A percentile compares a stretch with the other conserved stretches of the same genome.
Evolutionary conservation across 2,797 vertebrate genomes (phyloP).

Genomic region (Picus viridis): DNA sequence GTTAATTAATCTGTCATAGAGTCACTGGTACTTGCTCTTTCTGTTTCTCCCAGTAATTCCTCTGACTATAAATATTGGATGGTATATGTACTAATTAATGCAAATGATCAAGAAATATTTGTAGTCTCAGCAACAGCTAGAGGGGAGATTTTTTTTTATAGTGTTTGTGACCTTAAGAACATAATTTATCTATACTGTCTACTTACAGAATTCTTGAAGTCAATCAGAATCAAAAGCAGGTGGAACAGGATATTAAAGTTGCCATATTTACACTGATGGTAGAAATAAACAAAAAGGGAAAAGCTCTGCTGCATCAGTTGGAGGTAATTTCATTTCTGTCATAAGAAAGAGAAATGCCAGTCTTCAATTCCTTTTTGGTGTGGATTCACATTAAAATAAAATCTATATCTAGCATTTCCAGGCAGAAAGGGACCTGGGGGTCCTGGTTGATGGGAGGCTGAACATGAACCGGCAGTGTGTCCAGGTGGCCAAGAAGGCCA

Average conservation of each 20-base stretch:
- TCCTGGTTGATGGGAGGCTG: too few species aligned
- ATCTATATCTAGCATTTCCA: neutral
- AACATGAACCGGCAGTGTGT: too few species aligned
- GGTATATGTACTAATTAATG: neutral
- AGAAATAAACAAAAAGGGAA: constrained; percentile 98
- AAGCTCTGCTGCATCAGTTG: constrained; percentile 94
- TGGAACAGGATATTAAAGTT: constrained; percentile 98
- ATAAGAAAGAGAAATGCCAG: neutral
- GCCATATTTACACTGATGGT: constrained; percentile 97
- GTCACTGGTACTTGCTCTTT: neutral
- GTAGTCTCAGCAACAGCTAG: neutral
- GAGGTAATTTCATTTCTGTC: constrained; percentile 82
- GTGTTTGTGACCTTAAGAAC: neutral
- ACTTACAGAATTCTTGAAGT: constrained; percentile 92
- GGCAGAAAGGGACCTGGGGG: too few species aligned
- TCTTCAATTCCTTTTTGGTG: neutral
- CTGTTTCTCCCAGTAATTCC: neutral
- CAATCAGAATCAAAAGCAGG: constrained; percentile 94
- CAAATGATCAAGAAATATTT: neutral
- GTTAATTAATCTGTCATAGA: neutral
- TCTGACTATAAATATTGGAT: neutral
- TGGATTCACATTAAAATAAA: neutral
- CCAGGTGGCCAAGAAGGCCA: too few species aligned
- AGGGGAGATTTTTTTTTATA: neutral
- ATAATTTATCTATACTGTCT: constrained; percentile 21